Conservation (phyloP, 1,140 invertebrate genomes). For the Drosophila guanche region DNA sequence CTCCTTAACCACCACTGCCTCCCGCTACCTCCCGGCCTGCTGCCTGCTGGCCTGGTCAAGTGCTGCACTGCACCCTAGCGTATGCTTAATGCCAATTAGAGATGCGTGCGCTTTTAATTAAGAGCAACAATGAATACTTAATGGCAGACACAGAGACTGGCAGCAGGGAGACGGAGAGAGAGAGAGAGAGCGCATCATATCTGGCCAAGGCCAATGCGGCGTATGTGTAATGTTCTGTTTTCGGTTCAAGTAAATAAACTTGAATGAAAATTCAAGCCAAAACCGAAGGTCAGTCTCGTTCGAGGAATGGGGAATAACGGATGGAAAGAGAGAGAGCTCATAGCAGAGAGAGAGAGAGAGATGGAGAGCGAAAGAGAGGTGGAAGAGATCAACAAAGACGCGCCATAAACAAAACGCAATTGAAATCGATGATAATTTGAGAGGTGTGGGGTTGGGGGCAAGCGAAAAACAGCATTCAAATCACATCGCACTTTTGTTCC, state of each 20-base stretch:
- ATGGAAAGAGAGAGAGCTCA: too few species aligned
- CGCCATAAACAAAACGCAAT: slow-evolving; percentile 46
- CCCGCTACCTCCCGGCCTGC: too few species aligned
- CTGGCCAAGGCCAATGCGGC: slow-evolving; percentile 45
- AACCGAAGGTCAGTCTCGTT: slow-evolving; percentile 51
- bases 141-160: slow-evolving; percentile 10
- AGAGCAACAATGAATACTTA: slow-evolving; percentile 41
- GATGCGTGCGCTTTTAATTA: slow-evolving; percentile 29
- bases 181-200: slow-evolving; percentile 2
- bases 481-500: slow-evolving; percentile 32
- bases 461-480: too few species aligned
- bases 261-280: slow-evolving; percentile 50
- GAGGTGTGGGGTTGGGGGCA: background rate
- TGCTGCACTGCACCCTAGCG: slow-evolving; percentile 42
- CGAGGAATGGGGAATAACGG: background rate
- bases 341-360: background rate
- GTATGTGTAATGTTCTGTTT: slow-evolving; percentile 65
- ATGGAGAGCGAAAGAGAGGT: slow-evolving; percentile 1
- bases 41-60: slow-evolving; percentile 23
- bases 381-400: too few species aligned
- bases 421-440: slow-evolving; percentile 58
- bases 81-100: slow-evolving; percentile 67
- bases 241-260: slow-evolving; percentile 72
- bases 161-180: background rate
- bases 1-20: too few species aligned